Base-by-base conservation (phyloP, 2,113 vertebrate species). In the Nycticorax nycticorax region DNA sequence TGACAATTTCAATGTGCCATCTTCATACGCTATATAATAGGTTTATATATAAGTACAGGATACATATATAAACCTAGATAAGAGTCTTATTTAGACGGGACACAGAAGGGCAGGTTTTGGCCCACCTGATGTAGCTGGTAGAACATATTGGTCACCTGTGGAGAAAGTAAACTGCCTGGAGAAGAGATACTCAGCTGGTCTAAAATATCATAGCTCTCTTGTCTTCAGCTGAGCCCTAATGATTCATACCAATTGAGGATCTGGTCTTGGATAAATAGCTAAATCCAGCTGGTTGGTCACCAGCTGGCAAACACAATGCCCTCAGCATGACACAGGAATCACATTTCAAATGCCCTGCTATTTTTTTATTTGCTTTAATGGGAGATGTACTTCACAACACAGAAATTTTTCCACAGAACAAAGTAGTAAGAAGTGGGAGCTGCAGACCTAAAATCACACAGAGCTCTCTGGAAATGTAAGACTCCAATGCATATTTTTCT, bases 61-160 rank as follows among this genome's bases (percentile, higher is more conserved):
- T 6, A 9, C 41, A 35, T 47, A 28, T 59, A n/a, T 41, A 84
- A 6, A 56, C 8, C 28, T 18, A 53, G 7, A 10, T 32, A 59
- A 67, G 21, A 81, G 1, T 45, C 23, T 84, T 63, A 23, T 32
- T 84, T 48, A 67, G n/a, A 20, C 26, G 59, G 24, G 22, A 27
- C 13, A 37, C 21, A 55, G 21, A 66, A 89, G 12, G 16, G 22
- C 24, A 79, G 27, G 4, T 21, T 90, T 75, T 85, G 6, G 22
- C 33, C 10, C 21, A 50, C 12, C 12, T 62, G 10, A 2, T 69
- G 17, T 56, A 53, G 12, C 11, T 33, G 15, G 11, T 59, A 33
- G 22, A 75, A 75, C 0, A 1, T 23, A 24, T 17, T 41, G 1
- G 8, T 89, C 9, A 18, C 15, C 9, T 37, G 22, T 22, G 16